These are phyloP conservation scores for Corythoichthys intestinalis DNA, from an alignment of 2,113 vertebrate species.

Conservation along the genomic window DNA sequence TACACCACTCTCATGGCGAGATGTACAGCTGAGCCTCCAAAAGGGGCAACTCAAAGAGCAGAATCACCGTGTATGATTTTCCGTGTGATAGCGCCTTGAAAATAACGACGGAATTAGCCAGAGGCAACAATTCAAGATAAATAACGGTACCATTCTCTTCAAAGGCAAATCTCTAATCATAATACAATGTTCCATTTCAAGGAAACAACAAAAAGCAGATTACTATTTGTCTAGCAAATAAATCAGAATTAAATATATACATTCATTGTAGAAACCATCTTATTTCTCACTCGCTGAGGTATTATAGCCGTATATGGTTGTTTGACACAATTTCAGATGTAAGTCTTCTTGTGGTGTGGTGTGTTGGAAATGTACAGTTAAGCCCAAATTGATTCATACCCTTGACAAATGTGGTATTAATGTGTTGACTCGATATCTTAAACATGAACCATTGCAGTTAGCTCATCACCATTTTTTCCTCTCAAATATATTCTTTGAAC, in stretches of 20 bases:
- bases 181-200: conserved; percentile 37
- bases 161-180: conserved; percentile 46
- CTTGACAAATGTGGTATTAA: background rate
- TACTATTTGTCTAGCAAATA: conserved; percentile 74
- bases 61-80: conserved; percentile 28
- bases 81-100: conserved; percentile 18
- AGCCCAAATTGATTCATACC: background rate
- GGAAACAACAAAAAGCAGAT: conserved; percentile 26
- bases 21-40: conserved; percentile 33
- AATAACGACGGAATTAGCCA: conserved; percentile 28
- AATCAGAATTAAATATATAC: conserved; percentile 82
- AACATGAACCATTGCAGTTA: no score
- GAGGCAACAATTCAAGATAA: conserved; percentile 41
- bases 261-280: conserved; percentile 90
- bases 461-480: no score
- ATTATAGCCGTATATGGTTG: conserved; percentile 79
- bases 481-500: no score
- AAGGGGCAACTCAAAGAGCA: conserved; percentile 25
- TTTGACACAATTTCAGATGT: conserved; percentile 86
- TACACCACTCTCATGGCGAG: conserved; percentile 42
- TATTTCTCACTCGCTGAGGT: conserved; percentile 87
- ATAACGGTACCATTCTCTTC: conserved; percentile 30
- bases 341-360: conserved; percentile 85
- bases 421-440: background rate
- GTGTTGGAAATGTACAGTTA: conserved; percentile 13